Base-by-base conservation (phyloP, 2,113 vertebrate species). In the Protomyctophum bolini region DNA sequence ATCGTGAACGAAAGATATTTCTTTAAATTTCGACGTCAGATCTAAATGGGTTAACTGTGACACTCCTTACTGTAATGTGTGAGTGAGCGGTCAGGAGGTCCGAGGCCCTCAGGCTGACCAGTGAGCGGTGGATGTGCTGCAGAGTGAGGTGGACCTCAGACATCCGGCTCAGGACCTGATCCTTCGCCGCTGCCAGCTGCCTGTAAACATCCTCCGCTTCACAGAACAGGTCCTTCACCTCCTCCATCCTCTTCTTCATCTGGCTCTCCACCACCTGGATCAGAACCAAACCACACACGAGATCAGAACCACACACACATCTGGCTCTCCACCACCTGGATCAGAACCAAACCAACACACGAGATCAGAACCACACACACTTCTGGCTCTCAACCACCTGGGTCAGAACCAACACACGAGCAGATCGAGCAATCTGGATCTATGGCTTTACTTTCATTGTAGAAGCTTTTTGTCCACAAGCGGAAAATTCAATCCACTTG, bases 221-320 rank as follows among this genome's bases (percentile, higher is more conserved):
- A 29, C 71, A 75, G 62, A 86, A 70, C 0, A 92, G 75, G 75
- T 91, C 91, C 76, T 85, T 89, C 73, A 93, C 82, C 79, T 91
- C 78, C 60, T 75, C 81, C 61, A 89, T 79, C 79, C 72, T 91
- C 64, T 90, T 90, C 55, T 78, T 90, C 74, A 91, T 75, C 70
- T 92, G 92, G n/a, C 80, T 88, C 80, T 85, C 89, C 33, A 83
- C 85, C 68, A 94, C 87, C 93, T 93, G n/a, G 0, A 62, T 15
- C 11, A 41, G 48, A 15, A 56, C 2, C 33, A n/a, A 15, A 56
- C 21, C 21, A 21, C 21, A 21, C 21, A 21, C 21, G n/a, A n/a
- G n/a, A n/a, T n/a, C n/a, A n/a, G n/a, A n/a, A n/a, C n/a, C n/a
- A n/a, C n/a, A n/a, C n/a, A n/a, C n/a, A n/a, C n/a, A n/a, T n/a